These are phyloP conservation scores for Seriola quinqueradiata DNA, from an alignment of 2,113 vertebrate genomes.

Conservation along the genomic window DNA sequence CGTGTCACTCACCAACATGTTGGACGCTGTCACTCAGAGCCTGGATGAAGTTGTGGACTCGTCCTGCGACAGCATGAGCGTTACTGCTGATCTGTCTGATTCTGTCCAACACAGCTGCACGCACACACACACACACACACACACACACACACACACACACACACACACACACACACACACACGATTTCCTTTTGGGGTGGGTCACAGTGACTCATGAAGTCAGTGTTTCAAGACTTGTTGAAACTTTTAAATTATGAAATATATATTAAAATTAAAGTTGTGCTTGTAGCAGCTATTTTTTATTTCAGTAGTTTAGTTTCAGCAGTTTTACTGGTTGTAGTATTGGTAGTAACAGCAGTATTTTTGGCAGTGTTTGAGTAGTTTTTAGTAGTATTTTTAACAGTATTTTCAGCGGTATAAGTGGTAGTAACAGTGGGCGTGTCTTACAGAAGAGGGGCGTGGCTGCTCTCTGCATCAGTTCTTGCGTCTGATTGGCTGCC, in stretches of 20 bases:
- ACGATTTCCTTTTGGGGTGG: too few relatives aligned
- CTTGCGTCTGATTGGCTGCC: conserved; percentile 89
- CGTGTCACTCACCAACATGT: conserved; percentile 83
- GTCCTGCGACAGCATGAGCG: conserved; percentile 80
- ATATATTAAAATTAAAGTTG: too few relatives aligned
- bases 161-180: conserved; percentile 3
- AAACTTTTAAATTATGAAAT: too few relatives aligned
- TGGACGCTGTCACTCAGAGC: conserved; percentile 84
- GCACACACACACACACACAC: neutral
- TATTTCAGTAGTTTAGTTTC: too few relatives aligned
- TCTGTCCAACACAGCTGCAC: conserved; percentile 75
- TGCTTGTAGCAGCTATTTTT: too few relatives aligned
- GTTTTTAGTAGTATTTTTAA: neutral
- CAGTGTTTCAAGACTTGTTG: too few relatives aligned
- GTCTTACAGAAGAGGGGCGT: conserved; percentile 89
- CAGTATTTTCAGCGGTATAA: neutral
- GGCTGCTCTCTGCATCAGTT: conserved; percentile 79
- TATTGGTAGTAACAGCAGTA: too few relatives aligned
- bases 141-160: too few relatives aligned
- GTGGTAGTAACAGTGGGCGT: neutral
- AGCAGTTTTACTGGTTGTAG: neutral
- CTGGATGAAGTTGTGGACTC: conserved; percentile 83
- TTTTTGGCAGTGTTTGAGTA: too few relatives aligned
- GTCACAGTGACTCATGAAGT: neutral
- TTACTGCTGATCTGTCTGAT: conserved; percentile 87